A percentile compares a stretch with the other conserved stretches of the same genome.
These are phyloP conservation scores for Psittacus erithacus DNA, from an alignment of 2,113 vertebrate genomes.

Conservation along the genomic window DNA sequence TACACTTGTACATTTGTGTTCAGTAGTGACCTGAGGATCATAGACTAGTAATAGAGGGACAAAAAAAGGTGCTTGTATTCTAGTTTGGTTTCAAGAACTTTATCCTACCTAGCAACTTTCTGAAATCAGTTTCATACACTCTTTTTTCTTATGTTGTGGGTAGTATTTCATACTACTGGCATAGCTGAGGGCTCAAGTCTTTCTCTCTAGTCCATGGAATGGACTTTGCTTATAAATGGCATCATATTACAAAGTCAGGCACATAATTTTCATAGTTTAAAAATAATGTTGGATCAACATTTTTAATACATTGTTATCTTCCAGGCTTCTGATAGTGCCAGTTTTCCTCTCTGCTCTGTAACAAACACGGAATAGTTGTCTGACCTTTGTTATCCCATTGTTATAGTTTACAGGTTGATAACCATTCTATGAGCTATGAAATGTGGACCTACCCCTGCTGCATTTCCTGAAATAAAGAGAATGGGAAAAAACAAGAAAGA, in stretches of 20 bases:
- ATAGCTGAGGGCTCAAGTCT: background rate
- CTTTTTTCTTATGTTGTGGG: background rate
- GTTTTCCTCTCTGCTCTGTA: constrained; percentile 1
- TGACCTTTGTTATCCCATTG: constrained; percentile 76
- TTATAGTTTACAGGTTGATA: constrained; percentile 82
- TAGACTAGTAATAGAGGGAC: background rate
- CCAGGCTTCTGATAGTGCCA: background rate
- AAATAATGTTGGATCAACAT: background rate
- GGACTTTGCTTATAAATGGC: background rate
- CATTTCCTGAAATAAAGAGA: constrained; percentile 58
- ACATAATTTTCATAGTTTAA: background rate
- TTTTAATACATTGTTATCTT: background rate
- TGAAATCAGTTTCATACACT: background rate
- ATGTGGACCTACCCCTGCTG: constrained; percentile 76
- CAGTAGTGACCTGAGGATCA: background rate
- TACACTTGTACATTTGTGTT: background rate
- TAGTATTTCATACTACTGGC: background rate
- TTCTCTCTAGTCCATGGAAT: background rate
- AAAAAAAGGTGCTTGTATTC: background rate
- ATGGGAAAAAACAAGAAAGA: constrained; percentile 17
- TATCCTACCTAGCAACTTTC: background rate
- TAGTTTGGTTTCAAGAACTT: background rate
- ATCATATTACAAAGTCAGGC: background rate
- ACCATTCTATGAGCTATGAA: constrained; percentile 78
- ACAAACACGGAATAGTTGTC: constrained; percentile 47